Evolutionary conservation across 2,797 vertebrate genomes (phyloP).

Genomic region (Spizella passerina): DNA sequence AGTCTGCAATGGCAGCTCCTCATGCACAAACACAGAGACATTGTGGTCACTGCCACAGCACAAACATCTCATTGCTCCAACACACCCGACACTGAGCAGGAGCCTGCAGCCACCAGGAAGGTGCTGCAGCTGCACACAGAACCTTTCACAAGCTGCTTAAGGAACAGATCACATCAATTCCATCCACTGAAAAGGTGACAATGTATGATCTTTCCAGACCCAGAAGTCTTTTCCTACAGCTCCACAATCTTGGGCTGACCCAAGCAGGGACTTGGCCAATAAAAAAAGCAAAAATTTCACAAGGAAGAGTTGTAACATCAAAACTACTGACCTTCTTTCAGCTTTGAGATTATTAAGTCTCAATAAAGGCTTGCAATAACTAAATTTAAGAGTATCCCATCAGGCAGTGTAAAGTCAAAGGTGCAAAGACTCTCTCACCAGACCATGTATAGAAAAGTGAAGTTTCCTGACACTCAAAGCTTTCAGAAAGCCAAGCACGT

Average conservation of each 20-base stretch:
- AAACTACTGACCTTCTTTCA: not conserved
- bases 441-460: not conserved
- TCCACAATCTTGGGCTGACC: not conserved
- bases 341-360: not conserved
- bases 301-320: not conserved
- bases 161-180: not conserved
- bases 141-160: not conserved
- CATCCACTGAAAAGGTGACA: not conserved
- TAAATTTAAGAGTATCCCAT: not conserved
- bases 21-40: not conserved
- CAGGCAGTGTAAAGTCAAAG: not conserved
- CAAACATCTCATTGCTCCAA: not conserved
- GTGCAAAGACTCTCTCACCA: not conserved
- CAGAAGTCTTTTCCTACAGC: not conserved
- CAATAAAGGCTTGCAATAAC: not conserved
- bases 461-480: not conserved
- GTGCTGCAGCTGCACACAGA: not conserved
- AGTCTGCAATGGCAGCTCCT: not conserved
- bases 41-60: not conserved
- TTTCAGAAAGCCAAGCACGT: slow-evolving; percentile 9
- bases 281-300: not conserved
- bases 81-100: not conserved
- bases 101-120: not conserved
- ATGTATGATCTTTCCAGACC: not conserved
- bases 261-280: not conserved